Percentiles rank a stretch among this genome's conserved stretches.
Conservation (phyloP, 2,113 vertebrate genomes). For the crab-eating macaque (Macaca fascicularis) region T2T-MFA8v1.1 NC_088395.1:26382501-26383000, state of each 20-base stretch:
- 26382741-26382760: constrained; percentile 20
- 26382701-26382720: constrained; percentile 56
- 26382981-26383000: not conserved
- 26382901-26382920: constrained; percentile 34
- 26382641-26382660: constrained; percentile 67
- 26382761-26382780: constrained; percentile 20
- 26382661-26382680: constrained; percentile 41
- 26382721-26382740: constrained; percentile 24
- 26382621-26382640: constrained; percentile 44
- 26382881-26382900: constrained; percentile 32
- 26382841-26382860: constrained; percentile 19
- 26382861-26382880: constrained; percentile 47
- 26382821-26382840: not conserved
- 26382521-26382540: not conserved
- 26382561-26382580: constrained; percentile 53
- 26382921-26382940: constrained; percentile 22
- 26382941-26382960: constrained; percentile 28
- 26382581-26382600: constrained; percentile 37
- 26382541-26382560: constrained; percentile 46
- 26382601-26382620: constrained; percentile 64
- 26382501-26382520: constrained; percentile 45
- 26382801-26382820: constrained; percentile 37
- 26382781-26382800: not conserved
- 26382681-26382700: constrained; percentile 47
- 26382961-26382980: constrained; percentile 49